Conservation (phyloP, 2,888 invertebrate genomes). For the Meiosimyza platycephala region DNA sequence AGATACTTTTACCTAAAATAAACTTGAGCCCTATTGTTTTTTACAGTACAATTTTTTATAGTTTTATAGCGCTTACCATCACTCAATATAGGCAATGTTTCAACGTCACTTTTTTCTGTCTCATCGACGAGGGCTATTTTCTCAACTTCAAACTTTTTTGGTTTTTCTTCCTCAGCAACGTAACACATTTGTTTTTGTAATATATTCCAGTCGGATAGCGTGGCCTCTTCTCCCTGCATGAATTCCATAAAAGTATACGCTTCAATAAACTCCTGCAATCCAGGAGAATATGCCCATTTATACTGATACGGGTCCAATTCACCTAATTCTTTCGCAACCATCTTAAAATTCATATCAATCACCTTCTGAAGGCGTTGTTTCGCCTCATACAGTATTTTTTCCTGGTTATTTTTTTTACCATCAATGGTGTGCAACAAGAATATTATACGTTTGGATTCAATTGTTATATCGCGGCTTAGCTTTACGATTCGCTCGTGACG, state of each 20-base stretch:
- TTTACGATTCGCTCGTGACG: conserved; percentile 86
- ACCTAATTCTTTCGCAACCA: conserved; percentile 80
- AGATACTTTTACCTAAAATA: no score
- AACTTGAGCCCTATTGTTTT: no score
- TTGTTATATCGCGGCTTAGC: conserved; percentile 84
- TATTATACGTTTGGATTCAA: conserved; percentile 90
- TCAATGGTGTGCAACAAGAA: conserved; percentile 84
- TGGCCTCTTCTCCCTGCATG: conserved; percentile 59
- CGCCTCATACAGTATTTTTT: conserved; percentile 73
- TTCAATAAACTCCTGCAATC: conserved; percentile 85
- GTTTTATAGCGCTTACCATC: no score
- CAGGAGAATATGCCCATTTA: conserved; percentile 74
- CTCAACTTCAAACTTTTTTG: conserved; percentile 25
- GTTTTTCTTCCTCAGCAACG: conserved; percentile 31
- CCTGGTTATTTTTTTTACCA: conserved; percentile 70
- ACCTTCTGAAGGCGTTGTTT: conserved; percentile 75
- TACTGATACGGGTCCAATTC: conserved; percentile 79
- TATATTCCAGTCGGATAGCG: conserved; percentile 73
- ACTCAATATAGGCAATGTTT: no score
- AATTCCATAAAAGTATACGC: conserved; percentile 83
- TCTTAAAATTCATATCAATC: conserved; percentile 69
- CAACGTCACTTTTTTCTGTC: not conserved
- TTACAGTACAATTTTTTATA: no score
- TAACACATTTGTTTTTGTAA: conserved; percentile 71
- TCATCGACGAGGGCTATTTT: no score